phyloP scores from a whole-genome alignment of 2,797 vertebrate species.

The Artibeus jamaicensis region DNA sequence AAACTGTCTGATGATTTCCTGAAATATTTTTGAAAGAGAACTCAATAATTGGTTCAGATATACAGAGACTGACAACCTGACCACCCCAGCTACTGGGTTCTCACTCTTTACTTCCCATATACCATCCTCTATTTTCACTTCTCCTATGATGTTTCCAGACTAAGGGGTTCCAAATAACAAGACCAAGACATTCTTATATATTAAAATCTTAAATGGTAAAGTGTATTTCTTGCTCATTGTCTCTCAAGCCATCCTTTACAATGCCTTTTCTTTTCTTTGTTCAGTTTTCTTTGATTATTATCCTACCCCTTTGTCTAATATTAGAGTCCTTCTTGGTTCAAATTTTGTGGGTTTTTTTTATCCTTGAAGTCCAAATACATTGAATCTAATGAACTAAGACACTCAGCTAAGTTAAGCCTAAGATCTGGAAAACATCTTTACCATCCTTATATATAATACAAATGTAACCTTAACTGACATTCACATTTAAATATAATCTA shows the following conservation, averaged over 20 bases:
- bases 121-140: neutral
- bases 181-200: neutral
- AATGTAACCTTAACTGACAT: neutral
- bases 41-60: neutral
- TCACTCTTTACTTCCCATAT: neutral
- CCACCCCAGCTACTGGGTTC: neutral
- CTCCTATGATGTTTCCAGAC: neutral
- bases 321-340: neutral
- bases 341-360: neutral
- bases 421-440: neutral
- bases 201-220: neutral
- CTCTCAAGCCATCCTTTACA: neutral
- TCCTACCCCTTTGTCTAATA: neutral
- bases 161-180: neutral
- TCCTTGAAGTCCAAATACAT: neutral
- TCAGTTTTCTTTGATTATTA: neutral
- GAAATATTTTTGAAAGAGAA: neutral
- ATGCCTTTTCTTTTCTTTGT: neutral
- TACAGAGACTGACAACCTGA: neutral
- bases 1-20: neutral
- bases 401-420: neutral
- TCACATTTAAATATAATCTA: conserved; percentile 9
- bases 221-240: neutral
- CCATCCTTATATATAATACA: neutral
- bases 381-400: conserved; percentile 16